Evolutionary conservation across 2,888 invertebrate species (phyloP), one percentile per base, ranked within the genome.

Genomic region (Erebia ligea): DNA sequence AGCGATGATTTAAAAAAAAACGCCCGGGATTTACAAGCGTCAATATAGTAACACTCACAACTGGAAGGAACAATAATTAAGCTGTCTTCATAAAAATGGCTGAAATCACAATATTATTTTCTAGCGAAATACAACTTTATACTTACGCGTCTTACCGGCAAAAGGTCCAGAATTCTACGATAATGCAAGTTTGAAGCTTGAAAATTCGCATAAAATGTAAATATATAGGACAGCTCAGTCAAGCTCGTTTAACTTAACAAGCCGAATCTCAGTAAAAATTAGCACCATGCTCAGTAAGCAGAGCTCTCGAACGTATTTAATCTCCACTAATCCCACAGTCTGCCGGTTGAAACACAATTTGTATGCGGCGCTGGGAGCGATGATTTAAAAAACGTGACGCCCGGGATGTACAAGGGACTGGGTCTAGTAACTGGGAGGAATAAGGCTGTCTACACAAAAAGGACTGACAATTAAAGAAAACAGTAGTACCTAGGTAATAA

Each of bases 311-410:
- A 66, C 54, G 52, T 52, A 62, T 72, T 72, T 68, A 58, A 69
- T 66, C 25, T 21, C 34, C 50, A 11, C 52, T 34, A 64, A 48
- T 48, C 48, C 21, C 34, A 34, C 52, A 50, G 64, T 25, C 69
- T 69, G 65, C 69, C 68, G 76, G 75, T 70, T 76, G 76, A 76
- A 77, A 80, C 70, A 72, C 74, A 69, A 82, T 87, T 81, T 79
- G 86, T 85, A 86, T 86, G 86, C 86, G 77, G 76, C 68, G 69
- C 67, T 74, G 76, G 75, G 71, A 72, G 80, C 79, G 82, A 82
- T 84, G 84, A 86, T 86, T 87, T 82, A 82, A 86, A 87, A 87
- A 86, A 85, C 86, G 86, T 86, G 87, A 82, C 83, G 79, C 73
- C 50, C 76, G 73, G 76, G 81, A 81, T 80, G 78, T 76, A 76